phyloP scores from a whole-genome alignment of 2,888 invertebrate genomes.

The Drosophila pseudotakahashii region DNA sequence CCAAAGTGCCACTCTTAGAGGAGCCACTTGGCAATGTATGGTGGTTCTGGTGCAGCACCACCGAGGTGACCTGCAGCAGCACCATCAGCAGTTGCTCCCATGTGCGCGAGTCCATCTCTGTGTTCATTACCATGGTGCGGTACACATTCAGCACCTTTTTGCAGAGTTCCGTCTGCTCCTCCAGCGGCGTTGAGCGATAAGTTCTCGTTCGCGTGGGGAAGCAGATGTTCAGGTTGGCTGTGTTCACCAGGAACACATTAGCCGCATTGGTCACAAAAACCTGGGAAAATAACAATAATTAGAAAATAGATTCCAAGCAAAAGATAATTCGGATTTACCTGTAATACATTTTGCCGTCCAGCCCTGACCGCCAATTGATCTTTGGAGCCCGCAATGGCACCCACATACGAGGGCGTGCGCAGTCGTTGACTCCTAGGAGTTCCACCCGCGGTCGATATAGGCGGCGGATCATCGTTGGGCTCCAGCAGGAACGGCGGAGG shows the following conservation, averaged over 20 bases:
- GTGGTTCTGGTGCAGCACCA: constrained; percentile 91
- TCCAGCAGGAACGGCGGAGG: constrained; percentile 93
- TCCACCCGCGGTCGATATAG: constrained; percentile 74
- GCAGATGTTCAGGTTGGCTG: constrained; percentile 85
- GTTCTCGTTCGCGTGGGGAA: constrained; percentile 87
- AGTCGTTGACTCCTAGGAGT: constrained; percentile 86
- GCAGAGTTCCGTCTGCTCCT: constrained; percentile 98
- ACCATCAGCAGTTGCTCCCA: constrained; percentile 96
- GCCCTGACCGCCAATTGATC: constrained; percentile 93
- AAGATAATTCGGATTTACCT: background rate
- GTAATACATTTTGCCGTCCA: constrained; percentile 88
- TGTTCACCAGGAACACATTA: constrained; percentile 93
- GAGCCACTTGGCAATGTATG: constrained; percentile 66
- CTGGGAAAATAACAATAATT: constrained; percentile 29
- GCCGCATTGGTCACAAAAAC: constrained; percentile 97
- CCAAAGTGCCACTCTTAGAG: constrained; percentile 88
- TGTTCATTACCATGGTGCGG: constrained; percentile 98
- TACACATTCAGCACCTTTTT: constrained; percentile 98
- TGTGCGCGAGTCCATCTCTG: constrained; percentile 94
- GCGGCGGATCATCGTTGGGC: constrained; percentile 85
- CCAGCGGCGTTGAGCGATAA: constrained; percentile 88
- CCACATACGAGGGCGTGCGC: constrained; percentile 93
- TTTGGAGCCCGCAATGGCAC: constrained; percentile 87
- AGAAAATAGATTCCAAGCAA: fast-evolving
- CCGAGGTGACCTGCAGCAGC: constrained; percentile 95